Evolutionary conservation across 2,113 vertebrate species (phyloP).

Genomic region (rabbit (Oryctolagus cuniculus)): DNA sequence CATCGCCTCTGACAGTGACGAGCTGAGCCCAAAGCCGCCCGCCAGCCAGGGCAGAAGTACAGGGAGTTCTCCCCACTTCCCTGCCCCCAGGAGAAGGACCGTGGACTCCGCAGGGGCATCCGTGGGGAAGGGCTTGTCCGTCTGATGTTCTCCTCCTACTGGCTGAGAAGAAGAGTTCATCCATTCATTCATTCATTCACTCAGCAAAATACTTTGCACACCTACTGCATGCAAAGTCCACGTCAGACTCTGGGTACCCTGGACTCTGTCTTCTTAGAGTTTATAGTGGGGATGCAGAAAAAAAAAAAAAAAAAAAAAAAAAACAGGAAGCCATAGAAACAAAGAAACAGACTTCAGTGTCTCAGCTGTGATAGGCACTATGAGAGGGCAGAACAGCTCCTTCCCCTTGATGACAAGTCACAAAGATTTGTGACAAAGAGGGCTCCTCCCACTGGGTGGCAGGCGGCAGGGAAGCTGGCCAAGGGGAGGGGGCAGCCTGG

Average conservation of each 20-base stretch:
- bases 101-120: not conserved
- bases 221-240: not conserved
- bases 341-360: not conserved
- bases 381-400: too few species aligned
- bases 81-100: not conserved
- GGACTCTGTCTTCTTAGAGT: not conserved
- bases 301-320: not conserved
- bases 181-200: not conserved
- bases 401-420: too few species aligned
- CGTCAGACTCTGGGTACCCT: not conserved
- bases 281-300: not conserved
- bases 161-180: not conserved
- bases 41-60: not conserved
- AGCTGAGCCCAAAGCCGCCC: not conserved
- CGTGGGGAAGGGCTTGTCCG: not conserved
- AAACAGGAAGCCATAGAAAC: not conserved
- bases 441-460: too few species aligned
- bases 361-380: too few species aligned
- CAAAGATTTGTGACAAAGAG: too few species aligned
- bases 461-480: not conserved
- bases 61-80: not conserved
- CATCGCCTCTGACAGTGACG: not conserved
- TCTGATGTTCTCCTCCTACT: not conserved
- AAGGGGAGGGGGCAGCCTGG: not conserved
- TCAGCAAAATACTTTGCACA: not conserved